Base-by-base conservation (phyloP, 2,888 invertebrate species). In the Chouioia cunea region DNA sequence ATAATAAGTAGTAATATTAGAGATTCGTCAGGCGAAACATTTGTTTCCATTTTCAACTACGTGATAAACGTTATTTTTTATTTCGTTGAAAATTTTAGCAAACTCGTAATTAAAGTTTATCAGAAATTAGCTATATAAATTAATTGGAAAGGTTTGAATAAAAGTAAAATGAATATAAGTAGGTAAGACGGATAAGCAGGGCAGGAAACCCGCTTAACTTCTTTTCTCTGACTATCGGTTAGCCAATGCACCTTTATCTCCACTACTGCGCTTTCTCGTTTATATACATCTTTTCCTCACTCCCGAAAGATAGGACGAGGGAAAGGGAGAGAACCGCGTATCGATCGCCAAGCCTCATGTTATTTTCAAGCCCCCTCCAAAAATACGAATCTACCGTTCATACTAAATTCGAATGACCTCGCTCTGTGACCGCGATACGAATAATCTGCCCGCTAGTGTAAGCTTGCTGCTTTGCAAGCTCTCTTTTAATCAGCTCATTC, bases 371-470 rank as follows among this genome's bases (percentile, higher is more conserved):
- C 65, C 12, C 36, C 6, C 63, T 69, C 73, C 69, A 62, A 65
- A 74, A 71, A 74, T 74, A 74, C 68, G 67, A 50, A 54, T n/a
- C 65, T 46, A 6, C 23, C 70, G 65, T 66, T 73, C 59, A 73
- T 70, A 70, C 70, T 73, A 73, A 73, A 73, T 73, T 64, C 70
- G 59, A 59, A 59, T 70, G 73, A 70, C 73, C 73, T 48, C 27
- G 18, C 27, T 43, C 47, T 18, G 36, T 16, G 23, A 15, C 36
- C 47, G 48, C 15, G 59, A 46, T 46, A 27, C 53, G 59, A 44
- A 60, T 60, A 54, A 67, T 53, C 59, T 53, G 44, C 22, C 16
- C 22, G 48, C 16, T 57, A 36, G 8, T 4, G 20, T 52, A 54
- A 15, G 52, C 20, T 23, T 2, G 1, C 22, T 0, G 2, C 2